Evolutionary conservation across 2,797 vertebrate genomes (phyloP), one percentile per base, ranked within the genome.

Genomic region (Enteromius argenteus): DNA sequence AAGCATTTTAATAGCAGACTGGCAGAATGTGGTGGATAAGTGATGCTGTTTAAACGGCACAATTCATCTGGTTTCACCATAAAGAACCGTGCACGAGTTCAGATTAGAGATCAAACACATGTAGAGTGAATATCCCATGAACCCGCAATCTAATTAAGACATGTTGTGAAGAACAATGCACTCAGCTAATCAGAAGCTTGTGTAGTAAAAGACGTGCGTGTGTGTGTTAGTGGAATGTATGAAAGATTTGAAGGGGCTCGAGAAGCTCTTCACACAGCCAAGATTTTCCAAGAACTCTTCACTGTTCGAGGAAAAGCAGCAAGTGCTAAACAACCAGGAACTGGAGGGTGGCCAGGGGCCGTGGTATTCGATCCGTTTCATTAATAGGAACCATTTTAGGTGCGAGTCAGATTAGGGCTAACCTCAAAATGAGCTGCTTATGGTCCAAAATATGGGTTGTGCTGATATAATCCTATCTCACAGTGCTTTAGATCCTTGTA

Each of bases 281-380:
- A 83, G 35, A 83, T 7, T 76, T 83, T 67, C 73, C 62, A 67
- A 83, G 81, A 83, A 83, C 62, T 44, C 30, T 77, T 76, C 32
- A 56, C 23, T 30, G 62, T 76, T 76, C 62, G 17, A 77, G 35
- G 81, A 83, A 83, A 81, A 83, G 5, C 21, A 32, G 17, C 0
- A 11, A 76, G 67, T 9, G 8, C 46, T 77, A 76, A 76, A 83
- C 46, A 76, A 76, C 62, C 35, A 27, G 44, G 58, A 75, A 76
- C 81, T 83, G 73, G 60, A 76, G 46, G 37, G 11, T 39, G 35
- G 46, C 46, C 81, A 76, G 62, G 23, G 23, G 35, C 23, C 7
- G 4, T 21, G 46, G n/a, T 56, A 58, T 67, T 76, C 19, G 15
- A 68, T 77, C 60, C n/a, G 13, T 49, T 82, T 37, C 56, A 74